Percentiles rank a stretch among this genome's conserved stretches.
phyloP scores from a whole-genome alignment of 2,797 vertebrate genomes.

The Mus spretus region DNA sequence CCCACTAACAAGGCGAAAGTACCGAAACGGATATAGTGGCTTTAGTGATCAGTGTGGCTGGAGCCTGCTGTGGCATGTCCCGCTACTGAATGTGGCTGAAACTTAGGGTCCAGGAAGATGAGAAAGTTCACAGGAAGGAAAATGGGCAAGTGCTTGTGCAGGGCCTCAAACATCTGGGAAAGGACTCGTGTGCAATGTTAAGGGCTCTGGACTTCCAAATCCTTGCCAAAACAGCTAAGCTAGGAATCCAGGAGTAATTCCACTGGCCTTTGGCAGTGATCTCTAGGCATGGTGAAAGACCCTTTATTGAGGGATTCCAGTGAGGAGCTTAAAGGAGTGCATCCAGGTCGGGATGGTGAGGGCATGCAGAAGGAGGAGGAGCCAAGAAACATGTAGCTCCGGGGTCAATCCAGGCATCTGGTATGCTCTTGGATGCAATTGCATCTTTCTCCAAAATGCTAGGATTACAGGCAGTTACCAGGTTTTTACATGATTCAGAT shows the following conservation, averaged over 20 bases:
- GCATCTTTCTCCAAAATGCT: not conserved
- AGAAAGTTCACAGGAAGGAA: not conserved
- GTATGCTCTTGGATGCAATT: not conserved
- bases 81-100: not conserved
- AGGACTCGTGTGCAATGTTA: not conserved
- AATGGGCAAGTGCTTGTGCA: not conserved
- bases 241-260: not conserved
- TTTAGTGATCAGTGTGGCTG: not conserved
- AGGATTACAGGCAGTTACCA: not conserved
- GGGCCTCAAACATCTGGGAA: not conserved
- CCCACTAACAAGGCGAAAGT: not conserved
- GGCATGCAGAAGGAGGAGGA: not conserved
- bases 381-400: not conserved
- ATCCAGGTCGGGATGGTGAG: not conserved
- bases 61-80: accelerated
- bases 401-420: not conserved
- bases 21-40: not conserved
- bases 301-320: not conserved
- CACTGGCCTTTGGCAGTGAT: not conserved
- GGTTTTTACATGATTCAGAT: not conserved
- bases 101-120: not conserved
- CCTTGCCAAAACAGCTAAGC: not conserved
- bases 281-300: not conserved
- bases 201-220: not conserved
- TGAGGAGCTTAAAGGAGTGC: not conserved